These are phyloP conservation scores for Latrodectus geometricus DNA, from an alignment of 1,140 invertebrate genomes.

Conservation along the genomic window DNA sequence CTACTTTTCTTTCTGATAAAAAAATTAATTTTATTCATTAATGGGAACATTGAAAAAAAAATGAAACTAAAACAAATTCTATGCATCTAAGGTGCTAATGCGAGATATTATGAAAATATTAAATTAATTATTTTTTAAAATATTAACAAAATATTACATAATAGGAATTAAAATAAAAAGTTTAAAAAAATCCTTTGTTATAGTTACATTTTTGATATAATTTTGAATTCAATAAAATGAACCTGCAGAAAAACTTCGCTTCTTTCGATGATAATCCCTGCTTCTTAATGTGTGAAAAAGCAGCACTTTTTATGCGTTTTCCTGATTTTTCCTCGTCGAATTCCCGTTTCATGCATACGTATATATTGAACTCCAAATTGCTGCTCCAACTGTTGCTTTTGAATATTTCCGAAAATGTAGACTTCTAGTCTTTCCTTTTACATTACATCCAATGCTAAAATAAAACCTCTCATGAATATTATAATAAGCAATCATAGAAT, in stretches of 20 bases:
- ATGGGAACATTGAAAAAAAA: no score
- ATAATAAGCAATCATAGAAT: slow-evolving; percentile 60
- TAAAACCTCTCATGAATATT: slow-evolving; percentile 60
- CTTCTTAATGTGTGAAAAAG: slow-evolving; percentile 51
- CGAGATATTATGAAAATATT: no score
- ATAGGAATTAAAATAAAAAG: no score
- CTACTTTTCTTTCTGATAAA: no score
- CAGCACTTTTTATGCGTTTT: slow-evolving; percentile 45
- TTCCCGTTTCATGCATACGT: slow-evolving; percentile 36
- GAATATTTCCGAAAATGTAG: slow-evolving; percentile 31
- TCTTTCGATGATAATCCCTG: slow-evolving; percentile 15
- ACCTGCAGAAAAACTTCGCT: neutral
- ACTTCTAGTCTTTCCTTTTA: slow-evolving; percentile 39
- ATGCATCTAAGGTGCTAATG: no score
- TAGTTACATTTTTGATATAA: neutral
- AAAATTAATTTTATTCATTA: no score
- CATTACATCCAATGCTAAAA: slow-evolving; percentile 48
- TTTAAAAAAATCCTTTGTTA: no score
- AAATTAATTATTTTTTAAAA: no score
- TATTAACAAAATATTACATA: no score
- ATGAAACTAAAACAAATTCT: no score
- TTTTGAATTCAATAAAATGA: no score
- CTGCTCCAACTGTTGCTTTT: slow-evolving; percentile 52
- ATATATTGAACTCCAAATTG: slow-evolving; percentile 55
- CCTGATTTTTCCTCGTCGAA: slow-evolving; percentile 34